phyloP scores from a whole-genome alignment of 2,888 invertebrate genomes.

The Drosophila tripunctata region DNA sequence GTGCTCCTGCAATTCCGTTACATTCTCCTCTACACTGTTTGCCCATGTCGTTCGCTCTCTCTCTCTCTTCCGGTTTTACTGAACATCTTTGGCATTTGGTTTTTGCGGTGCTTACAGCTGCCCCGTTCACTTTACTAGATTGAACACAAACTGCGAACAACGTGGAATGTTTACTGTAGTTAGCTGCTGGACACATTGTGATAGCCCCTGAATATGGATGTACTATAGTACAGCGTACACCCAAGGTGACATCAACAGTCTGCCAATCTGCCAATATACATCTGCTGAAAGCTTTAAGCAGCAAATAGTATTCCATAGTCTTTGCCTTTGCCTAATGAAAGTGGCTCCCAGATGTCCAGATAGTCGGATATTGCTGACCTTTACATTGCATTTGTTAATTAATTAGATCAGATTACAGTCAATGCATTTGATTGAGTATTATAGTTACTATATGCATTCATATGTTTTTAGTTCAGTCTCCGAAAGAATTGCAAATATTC shows the following conservation, averaged over 20 bases:
- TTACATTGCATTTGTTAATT: background rate
- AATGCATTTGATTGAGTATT: too few species aligned
- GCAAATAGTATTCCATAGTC: background rate
- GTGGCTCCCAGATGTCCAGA: background rate
- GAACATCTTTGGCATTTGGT: slow-evolving; percentile 65
- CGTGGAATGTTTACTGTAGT: slow-evolving; percentile 49
- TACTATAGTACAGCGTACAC: background rate
- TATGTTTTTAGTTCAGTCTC: too few species aligned
- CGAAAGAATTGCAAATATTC: too few species aligned
- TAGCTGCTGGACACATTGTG: slow-evolving; percentile 52
- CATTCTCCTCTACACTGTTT: background rate
- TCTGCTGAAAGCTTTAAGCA: slow-evolving; percentile 9
- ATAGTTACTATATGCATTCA: too few species aligned
- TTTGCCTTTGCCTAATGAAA: background rate
- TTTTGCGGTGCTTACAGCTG: slow-evolving; percentile 61
- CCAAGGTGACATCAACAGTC: slow-evolving; percentile 26
- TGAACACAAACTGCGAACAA: slow-evolving; percentile 56
- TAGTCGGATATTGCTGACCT: background rate
- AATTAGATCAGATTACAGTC: background rate
- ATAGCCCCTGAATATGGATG: slow-evolving; percentile 28
- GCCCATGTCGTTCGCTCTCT: slow-evolving; percentile 22
- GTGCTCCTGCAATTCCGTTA: background rate
- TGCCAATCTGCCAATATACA: slow-evolving; percentile 4
- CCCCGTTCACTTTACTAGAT: slow-evolving; percentile 63
- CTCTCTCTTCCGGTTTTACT: slow-evolving; percentile 6